Evolutionary conservation across 2,797 vertebrate species (phyloP), one percentile per base, ranked within the genome.

Genomic region (Coluber constrictor): DNA sequence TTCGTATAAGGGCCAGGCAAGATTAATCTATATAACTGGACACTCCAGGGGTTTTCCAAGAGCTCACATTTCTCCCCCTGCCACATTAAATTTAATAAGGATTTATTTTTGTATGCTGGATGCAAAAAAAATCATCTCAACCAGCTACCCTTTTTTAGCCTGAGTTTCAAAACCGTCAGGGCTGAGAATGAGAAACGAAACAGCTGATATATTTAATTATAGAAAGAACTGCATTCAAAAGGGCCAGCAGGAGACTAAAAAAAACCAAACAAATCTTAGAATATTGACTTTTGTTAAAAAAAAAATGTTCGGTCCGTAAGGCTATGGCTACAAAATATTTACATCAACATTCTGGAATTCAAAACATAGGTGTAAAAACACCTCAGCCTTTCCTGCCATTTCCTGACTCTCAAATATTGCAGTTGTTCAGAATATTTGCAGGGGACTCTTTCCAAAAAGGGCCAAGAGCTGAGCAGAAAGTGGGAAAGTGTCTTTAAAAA

Each of bases 41-140:
- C 43, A 83, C 54, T 61, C 90, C 92, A 25, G 37, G 79, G 93
- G 89, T 93, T 92, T 91, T 92, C 15, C 94, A 93, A 92, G 6
- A 79, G 11, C 16, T 56, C 0, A 0, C 12, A 51, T 87, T 94
- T 90, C 60, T 54, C 8, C 0, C 10, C 32, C 88, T 55, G 91
- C 27, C 4, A 95, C 9, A 3, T 15, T 83, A 94, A 91, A 47
- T 79, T 54, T 25, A 79, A 88, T 89, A 89, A 86, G 10, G 27
- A n/a, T 0, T 0, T 90, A 0, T 2, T 37, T 86, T 87, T 29
- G 1, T 47, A 29, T 43, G 23, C 86, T 88, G 23, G n/a, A 54
- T 13, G 29, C 2, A 0, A 63, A 91, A 37, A 37, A 5, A 37
- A 89, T 51, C n/a, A 88, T 89, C 37, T 0, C 63, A 83, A 90